Evolutionary conservation across 2,888 invertebrate genomes (phyloP), one percentile per base, ranked within the genome.

Genomic region (Parnassius apollo): DNA sequence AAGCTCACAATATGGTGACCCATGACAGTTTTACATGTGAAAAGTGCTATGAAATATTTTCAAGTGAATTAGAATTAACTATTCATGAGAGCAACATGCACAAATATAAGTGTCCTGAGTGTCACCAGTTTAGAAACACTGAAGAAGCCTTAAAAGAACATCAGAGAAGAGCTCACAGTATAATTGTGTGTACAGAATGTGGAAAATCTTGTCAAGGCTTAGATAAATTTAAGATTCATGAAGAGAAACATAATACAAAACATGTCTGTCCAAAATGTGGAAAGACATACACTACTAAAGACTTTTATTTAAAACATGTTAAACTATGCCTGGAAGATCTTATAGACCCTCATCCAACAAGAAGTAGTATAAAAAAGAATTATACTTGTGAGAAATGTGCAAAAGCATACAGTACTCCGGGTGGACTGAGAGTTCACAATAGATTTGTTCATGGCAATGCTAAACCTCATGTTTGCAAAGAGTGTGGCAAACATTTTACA

Each of bases 371-470:
- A 62, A 67, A 77, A 18, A 86, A 81, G 63, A 74, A 75, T 12
- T 81, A 77, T 61, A 72, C 75, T 61, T 91, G 90, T 74, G 74
- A 81, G 9, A 74, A 82, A 62, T 91, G 90, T 72, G 81, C 80
- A 0, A 91, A 91, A 67, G 80, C 83, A 0, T 91, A 91, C 64
- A 86, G 86, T 66, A 88, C 88, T 2, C 71, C 79, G 0, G 90
- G 88, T 1, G 89, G 90, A 1, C 69, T 91, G 13, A 69, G 88
- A 55, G 90, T 90, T 0, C 91, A 91, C 56, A 73, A 81, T 51
- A 80, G 86, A 71, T 90, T 90, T 72, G 78, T 76, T 9, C 90
- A 91, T 70, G 89, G 83, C 1, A 78, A 86, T 74, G 90, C 87
- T 1, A 81, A 85, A 45, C 85, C 83, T 2, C 90, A 91, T 66